A percentile compares a stretch with the other conserved stretches of the same genome.
These are phyloP conservation scores for Gryon sp. DNA, from an alignment of 1,140 invertebrate species.

Conservation along the genomic window DNA sequence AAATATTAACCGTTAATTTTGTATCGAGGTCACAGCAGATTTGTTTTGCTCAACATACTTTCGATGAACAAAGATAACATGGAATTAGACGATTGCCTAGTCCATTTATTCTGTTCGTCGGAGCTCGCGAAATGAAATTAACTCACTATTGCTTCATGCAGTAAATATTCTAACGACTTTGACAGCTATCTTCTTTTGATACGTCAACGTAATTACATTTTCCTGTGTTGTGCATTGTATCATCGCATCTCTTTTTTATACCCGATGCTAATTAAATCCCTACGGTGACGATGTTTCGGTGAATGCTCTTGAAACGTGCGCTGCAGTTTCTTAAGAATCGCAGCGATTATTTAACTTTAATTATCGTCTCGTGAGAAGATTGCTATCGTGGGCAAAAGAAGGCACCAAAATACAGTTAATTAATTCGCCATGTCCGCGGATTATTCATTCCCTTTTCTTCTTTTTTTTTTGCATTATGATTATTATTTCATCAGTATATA, in stretches of 20 bases:
- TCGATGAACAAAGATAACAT: slow-evolving; percentile 18
- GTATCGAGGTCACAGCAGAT: too few species aligned
- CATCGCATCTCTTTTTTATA: slow-evolving; percentile 47
- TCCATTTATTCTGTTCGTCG: slow-evolving; percentile 23
- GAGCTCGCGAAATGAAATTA: neutral
- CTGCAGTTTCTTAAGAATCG: slow-evolving; percentile 45
- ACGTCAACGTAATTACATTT: slow-evolving; percentile 52
- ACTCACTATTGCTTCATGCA: slow-evolving; percentile 31
- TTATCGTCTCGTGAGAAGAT: slow-evolving; percentile 63
- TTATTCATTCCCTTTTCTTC: neutral
- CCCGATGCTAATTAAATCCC: slow-evolving; percentile 53
- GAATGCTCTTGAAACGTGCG: slow-evolving; percentile 50
- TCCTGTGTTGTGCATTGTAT: slow-evolving; percentile 42
- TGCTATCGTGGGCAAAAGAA: slow-evolving; percentile 32
- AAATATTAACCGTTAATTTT: too few species aligned
- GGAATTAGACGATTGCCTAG: slow-evolving; percentile 1
- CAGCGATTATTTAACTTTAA: slow-evolving; percentile 61
- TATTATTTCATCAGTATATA: neutral
- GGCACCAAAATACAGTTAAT: slow-evolving; percentile 42
- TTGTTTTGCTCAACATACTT: slow-evolving; percentile 15
- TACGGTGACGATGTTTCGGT: slow-evolving; percentile 61
- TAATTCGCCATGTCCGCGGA: slow-evolving; percentile 29
- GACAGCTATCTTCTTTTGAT: slow-evolving; percentile 45
- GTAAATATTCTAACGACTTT: slow-evolving; percentile 33
- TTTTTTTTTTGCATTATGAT: neutral